These are phyloP conservation scores for Nematostella vectensis DNA, from an alignment of 92 coral and sea anemone species.

Conservation along the genomic window DNA sequence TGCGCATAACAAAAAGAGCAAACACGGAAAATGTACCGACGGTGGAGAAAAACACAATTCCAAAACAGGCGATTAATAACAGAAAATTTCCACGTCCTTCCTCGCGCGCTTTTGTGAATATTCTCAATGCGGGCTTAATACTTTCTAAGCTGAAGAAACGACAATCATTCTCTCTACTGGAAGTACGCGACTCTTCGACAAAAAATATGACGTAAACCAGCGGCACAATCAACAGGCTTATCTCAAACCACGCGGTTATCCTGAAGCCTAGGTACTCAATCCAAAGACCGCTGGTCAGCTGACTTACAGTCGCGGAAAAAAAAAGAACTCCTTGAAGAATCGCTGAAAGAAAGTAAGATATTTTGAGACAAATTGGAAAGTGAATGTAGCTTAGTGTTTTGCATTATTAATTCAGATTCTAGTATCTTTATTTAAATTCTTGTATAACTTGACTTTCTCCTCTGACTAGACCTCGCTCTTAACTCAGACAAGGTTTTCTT, in stretches of 20 bases:
- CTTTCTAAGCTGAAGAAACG: slow-evolving; percentile 21
- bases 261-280: slow-evolving; percentile 60
- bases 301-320: slow-evolving; percentile 63
- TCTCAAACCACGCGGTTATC: slow-evolving; percentile 64
- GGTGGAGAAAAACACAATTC: slow-evolving; percentile 27
- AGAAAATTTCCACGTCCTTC: slow-evolving; percentile 32
- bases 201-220: slow-evolving; percentile 42
- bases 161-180: slow-evolving; percentile 5
- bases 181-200: slow-evolving; percentile 44
- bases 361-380: too few species aligned
- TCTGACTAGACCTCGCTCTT: too few species aligned
- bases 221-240: slow-evolving; percentile 21
- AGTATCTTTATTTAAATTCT: too few species aligned
- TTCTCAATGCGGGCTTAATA: slow-evolving; percentile 3
- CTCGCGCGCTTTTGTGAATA: slow-evolving; percentile 29
- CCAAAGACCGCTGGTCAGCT: slow-evolving; percentile 93
- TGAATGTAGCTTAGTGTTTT: too few species aligned
- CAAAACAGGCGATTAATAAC: slow-evolving; percentile 24
- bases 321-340: slow-evolving; percentile 50
- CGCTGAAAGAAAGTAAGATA: slow-evolving; percentile 21
- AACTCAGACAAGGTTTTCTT: too few species aligned
- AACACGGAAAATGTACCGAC: slow-evolving; percentile 44
- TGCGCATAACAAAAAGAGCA: slow-evolving; percentile 53
- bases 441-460: too few species aligned
- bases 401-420: too few species aligned